phyloP scores from a whole-genome alignment of 2,113 vertebrate genomes.

The Mormyrus iriodes region DNA sequence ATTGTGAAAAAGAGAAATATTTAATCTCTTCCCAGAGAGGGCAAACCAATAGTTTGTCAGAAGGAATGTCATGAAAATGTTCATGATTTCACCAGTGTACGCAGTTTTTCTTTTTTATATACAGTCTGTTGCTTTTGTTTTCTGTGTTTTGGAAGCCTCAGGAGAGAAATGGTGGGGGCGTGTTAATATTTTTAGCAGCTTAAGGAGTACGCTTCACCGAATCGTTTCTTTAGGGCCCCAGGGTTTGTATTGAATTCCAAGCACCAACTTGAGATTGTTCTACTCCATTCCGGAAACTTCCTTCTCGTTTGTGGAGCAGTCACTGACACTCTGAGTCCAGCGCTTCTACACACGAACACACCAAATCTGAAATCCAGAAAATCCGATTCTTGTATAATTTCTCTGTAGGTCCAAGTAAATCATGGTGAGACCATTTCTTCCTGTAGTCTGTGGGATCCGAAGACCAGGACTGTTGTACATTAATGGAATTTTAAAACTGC shows the following conservation, averaged over 20 bases:
- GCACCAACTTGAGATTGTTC: background rate
- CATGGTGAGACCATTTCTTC: background rate
- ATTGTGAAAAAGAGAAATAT: slow-evolving; percentile 61
- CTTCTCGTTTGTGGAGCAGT: background rate
- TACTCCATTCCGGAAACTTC: background rate
- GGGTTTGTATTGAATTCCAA: background rate
- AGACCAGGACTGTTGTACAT: background rate
- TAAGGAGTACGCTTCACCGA: background rate
- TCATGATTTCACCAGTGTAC: slow-evolving; percentile 27
- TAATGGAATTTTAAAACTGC: background rate
- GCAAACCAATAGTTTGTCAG: slow-evolving; percentile 24
- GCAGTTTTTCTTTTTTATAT: slow-evolving; percentile 16
- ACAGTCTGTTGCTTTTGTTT: slow-evolving; percentile 24
- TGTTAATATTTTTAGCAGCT: background rate
- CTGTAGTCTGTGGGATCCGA: background rate
- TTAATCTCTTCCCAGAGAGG: slow-evolving; percentile 39
- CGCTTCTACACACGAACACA: background rate
- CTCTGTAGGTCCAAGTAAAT: background rate
- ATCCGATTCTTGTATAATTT: background rate
- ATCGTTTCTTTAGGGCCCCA: background rate
- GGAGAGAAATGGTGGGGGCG: background rate
- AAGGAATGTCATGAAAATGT: slow-evolving; percentile 29
- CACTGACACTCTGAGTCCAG: background rate
- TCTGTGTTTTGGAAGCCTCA: slow-evolving; percentile 24
- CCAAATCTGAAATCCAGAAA: background rate